These are phyloP conservation scores for Adelphocoris suturalis DNA, from an alignment of 2,888 invertebrate genomes.

Conservation along the genomic window DNA sequence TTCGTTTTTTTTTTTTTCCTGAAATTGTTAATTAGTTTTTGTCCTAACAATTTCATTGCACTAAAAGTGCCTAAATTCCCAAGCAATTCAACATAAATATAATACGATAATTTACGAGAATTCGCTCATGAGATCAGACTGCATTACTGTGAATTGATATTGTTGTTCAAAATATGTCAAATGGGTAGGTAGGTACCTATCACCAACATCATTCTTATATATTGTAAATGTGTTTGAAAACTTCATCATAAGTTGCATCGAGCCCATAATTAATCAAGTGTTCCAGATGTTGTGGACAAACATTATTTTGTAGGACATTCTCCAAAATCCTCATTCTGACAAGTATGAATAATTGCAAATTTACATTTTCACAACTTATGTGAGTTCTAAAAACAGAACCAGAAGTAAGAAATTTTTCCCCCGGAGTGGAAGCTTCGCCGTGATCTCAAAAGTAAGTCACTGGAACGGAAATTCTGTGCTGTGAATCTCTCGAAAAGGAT, in stretches of 20 bases:
- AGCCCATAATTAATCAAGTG: not conserved
- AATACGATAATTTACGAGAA: too few relatives aligned
- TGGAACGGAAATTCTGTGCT: not conserved
- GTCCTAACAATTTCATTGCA: too few relatives aligned
- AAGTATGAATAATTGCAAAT: slow-evolving; percentile 35
- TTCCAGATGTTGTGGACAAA: slow-evolving; percentile 46
- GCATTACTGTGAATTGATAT: too few relatives aligned
- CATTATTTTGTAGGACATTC: slow-evolving; percentile 30
- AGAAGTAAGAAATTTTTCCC: slow-evolving; percentile 34
- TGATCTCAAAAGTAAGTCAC: slow-evolving; percentile 40
- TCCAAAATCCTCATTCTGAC: slow-evolving; percentile 20
- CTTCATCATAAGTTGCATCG: not conserved
- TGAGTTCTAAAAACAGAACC: not conserved
- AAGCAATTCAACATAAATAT: too few relatives aligned
- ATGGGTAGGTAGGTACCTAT: not conserved
- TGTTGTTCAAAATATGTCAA: not conserved
- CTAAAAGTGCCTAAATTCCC: too few relatives aligned
- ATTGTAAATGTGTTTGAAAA: not conserved
- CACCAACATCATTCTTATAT: not conserved
- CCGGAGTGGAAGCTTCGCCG: slow-evolving; percentile 7
- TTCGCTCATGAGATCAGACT: too few relatives aligned
- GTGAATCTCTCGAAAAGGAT: not conserved
- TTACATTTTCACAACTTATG: slow-evolving; percentile 40
- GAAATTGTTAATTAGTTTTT: too few relatives aligned
- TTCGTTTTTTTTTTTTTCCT: too few relatives aligned